phyloP scores from a whole-genome alignment of 2,797 vertebrate species.

The Holocentrus rufus region DNA sequence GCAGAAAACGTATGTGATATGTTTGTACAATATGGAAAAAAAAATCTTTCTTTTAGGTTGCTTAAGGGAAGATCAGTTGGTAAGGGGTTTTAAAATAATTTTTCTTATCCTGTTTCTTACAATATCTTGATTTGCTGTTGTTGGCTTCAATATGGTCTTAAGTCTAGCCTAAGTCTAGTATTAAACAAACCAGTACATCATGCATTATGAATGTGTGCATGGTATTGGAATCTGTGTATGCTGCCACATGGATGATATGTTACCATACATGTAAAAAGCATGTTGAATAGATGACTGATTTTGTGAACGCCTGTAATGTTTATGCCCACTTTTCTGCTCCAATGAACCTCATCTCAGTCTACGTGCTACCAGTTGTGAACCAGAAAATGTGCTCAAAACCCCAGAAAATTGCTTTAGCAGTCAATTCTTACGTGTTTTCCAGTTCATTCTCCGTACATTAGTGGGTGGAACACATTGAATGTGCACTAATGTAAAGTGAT shows the following conservation, averaged over 20 bases:
- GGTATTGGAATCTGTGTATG: not conserved
- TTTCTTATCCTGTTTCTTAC: not conserved
- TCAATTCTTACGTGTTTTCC: not conserved
- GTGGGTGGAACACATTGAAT: not conserved
- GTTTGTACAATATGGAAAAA: too few species aligned
- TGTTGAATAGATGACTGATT: not conserved
- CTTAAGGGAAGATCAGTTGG: too few species aligned
- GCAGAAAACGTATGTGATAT: too few species aligned
- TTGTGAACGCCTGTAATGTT: not conserved
- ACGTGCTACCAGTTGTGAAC: conserved; percentile 1
- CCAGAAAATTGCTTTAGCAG: conserved; percentile 2
- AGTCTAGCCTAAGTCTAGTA: too few species aligned
- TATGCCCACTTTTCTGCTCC: conserved; percentile 2
- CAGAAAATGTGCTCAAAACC: conserved; percentile 6
- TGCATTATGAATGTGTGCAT: not conserved
- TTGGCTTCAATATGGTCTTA: too few species aligned
- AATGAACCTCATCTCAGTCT: not conserved
- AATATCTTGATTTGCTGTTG: not conserved
- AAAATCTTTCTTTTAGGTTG: too few species aligned
- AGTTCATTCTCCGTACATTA: too few species aligned
- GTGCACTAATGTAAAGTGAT: not conserved
- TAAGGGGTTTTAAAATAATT: not conserved
- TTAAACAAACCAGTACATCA: too few species aligned
- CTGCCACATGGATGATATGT: not conserved
- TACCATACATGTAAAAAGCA: not conserved